These are phyloP conservation scores for Aramus guarauna DNA, from an alignment of 2,113 vertebrate genomes.

Conservation along the genomic window DNA sequence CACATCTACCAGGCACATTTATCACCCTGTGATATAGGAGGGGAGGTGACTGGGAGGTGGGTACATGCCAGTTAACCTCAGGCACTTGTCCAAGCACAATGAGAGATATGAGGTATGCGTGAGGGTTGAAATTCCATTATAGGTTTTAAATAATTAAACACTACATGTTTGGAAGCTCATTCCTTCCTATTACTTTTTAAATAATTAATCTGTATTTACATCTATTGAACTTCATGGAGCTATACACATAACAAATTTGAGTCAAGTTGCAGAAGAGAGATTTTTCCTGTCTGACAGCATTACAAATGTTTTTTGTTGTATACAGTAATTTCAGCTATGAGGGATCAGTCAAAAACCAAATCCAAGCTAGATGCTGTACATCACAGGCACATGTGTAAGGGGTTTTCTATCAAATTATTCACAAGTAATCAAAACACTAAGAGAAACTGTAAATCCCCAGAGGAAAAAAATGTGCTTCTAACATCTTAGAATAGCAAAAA, in stretches of 20 bases:
- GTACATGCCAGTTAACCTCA: conserved; percentile 58
- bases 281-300: conserved; percentile 41
- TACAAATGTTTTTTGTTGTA: conserved; percentile 48
- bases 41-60: background rate
- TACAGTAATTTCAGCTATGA: conserved; percentile 19
- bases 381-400: background rate
- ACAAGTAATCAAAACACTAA: conserved; percentile 43
- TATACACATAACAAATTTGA: conserved; percentile 56
- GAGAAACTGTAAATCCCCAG: conserved; percentile 33
- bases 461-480: conserved; percentile 36
- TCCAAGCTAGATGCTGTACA: conserved; percentile 13
- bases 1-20: background rate
- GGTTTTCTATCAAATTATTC: conserved; percentile 42
- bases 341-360: conserved; percentile 28
- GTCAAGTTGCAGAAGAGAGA: conserved; percentile 49
- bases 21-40: background rate
- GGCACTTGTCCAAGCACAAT: conserved; percentile 54
- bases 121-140: conserved; percentile 76
- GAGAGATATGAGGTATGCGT: conserved; percentile 51
- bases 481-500: conserved; percentile 15
- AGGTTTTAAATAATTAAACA: conserved; percentile 79
- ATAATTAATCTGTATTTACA: conserved; percentile 82
- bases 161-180: conserved; percentile 77
- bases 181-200: conserved; percentile 79
- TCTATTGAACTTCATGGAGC: conserved; percentile 72